Conservation (phyloP, 2,113 vertebrate species). For the Terrapene triunguis region DNA sequence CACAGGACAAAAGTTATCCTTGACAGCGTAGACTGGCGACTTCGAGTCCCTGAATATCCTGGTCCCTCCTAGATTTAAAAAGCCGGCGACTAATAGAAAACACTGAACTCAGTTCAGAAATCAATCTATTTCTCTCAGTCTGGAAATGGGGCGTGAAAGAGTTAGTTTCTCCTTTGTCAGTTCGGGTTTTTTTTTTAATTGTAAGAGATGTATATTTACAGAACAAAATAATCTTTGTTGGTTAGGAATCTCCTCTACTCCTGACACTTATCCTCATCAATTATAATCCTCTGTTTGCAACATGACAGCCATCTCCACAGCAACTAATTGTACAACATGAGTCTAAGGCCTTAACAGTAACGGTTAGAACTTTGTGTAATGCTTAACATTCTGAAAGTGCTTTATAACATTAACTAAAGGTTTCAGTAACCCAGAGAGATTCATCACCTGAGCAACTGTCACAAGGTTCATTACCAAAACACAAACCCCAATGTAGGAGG, state of each 20-base stretch:
- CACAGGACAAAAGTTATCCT: accelerated
- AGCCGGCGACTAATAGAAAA: background rate
- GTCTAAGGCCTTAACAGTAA: background rate
- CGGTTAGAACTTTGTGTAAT: background rate
- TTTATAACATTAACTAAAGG: background rate
- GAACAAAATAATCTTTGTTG: slow-evolving; percentile 14
- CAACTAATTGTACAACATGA: slow-evolving; percentile 28
- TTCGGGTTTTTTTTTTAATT: background rate
- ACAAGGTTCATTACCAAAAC: background rate
- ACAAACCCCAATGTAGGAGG: background rate
- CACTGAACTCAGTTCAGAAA: background rate
- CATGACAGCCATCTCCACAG: slow-evolving; percentile 37
- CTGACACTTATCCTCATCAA: slow-evolving; percentile 12
- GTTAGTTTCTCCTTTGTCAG: background rate
- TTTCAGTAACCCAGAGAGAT: background rate
- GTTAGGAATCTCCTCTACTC: slow-evolving; percentile 4
- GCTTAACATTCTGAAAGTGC: background rate
- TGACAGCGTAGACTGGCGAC: background rate
- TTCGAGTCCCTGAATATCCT: background rate
- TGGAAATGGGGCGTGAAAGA: background rate
- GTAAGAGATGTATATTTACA: background rate
- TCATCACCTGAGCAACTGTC: background rate
- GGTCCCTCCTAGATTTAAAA: background rate
- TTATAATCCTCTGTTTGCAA: slow-evolving; percentile 41
- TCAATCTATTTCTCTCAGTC: background rate